A percentile compares a stretch with the other conserved stretches of the same genome.
These are phyloP conservation scores for Mormoops blainvillei DNA, from an alignment of 2,113 vertebrate species.

Conservation along the genomic window DNA sequence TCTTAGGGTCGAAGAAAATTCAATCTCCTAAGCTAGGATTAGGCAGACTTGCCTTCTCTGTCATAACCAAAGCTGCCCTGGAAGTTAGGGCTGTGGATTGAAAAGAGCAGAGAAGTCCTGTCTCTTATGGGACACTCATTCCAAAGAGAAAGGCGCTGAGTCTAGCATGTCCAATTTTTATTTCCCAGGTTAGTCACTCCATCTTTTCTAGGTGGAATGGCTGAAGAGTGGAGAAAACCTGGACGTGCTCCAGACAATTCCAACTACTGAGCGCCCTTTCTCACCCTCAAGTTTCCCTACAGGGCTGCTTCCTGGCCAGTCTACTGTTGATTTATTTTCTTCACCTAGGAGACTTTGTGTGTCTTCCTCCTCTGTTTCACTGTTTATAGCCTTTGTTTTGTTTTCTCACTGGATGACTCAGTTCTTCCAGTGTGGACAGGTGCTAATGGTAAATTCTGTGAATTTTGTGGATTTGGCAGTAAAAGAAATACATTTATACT, in stretches of 20 bases:
- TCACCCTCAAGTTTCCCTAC: no score
- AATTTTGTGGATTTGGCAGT: background rate
- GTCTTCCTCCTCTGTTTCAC: background rate
- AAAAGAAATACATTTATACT: background rate
- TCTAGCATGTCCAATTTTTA: background rate
- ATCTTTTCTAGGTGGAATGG: background rate
- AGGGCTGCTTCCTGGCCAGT: background rate
- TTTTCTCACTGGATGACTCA: background rate
- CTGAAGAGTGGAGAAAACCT: background rate
- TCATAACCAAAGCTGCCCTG: background rate
- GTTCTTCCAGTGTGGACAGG: background rate
- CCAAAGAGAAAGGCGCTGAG: background rate
- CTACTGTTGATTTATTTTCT: background rate
- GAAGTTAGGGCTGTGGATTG: background rate
- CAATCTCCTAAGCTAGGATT: background rate
- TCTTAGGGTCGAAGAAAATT: background rate
- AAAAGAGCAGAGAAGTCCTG: background rate
- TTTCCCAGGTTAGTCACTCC: background rate
- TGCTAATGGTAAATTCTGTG: background rate
- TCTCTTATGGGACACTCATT: background rate
- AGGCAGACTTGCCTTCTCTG: background rate
- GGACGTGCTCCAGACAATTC: background rate
- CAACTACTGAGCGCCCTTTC: background rate
- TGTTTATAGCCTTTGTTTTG: background rate
- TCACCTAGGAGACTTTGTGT: background rate